phyloP scores from a whole-genome alignment of 1,140 invertebrate genomes.

The Brachionus koreanus region DNA sequence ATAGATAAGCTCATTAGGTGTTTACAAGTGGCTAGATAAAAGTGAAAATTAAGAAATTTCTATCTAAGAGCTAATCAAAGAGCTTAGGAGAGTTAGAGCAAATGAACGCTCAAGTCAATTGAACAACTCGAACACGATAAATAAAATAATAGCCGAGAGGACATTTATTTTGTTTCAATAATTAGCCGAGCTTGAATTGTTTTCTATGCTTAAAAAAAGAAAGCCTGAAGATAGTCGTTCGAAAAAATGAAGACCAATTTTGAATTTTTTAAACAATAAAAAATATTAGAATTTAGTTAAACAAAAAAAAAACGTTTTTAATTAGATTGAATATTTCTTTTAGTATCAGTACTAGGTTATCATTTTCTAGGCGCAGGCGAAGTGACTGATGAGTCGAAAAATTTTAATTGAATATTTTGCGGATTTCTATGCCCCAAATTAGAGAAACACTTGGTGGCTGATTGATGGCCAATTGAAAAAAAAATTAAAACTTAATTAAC shows the following conservation, averaged over 20 bases:
- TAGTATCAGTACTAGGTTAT: background rate
- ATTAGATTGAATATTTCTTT: background rate
- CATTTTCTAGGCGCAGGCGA: background rate
- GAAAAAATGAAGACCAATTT: background rate
- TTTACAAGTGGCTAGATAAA: background rate
- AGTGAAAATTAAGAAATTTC: background rate
- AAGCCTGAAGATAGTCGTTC: conserved; percentile 2
- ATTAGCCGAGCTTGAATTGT: conserved; percentile 9
- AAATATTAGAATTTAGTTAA: background rate
- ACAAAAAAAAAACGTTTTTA: background rate
- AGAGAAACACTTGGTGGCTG: background rate
- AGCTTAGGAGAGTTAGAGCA: background rate
- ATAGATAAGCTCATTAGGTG: background rate
- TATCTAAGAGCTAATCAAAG: background rate
- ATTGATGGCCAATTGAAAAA: background rate
- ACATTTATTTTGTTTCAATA: background rate
- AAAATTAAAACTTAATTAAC: conserved; percentile 7
- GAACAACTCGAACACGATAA: background rate
- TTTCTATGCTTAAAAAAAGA: background rate
- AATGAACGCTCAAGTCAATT: background rate
- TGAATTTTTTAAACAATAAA: background rate
- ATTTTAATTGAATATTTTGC: background rate
- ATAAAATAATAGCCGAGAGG: background rate
- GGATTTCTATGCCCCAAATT: background rate
- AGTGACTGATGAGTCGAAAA: background rate